phyloP scores from a whole-genome alignment of 2,797 vertebrate genomes.

The Artibeus lituratus region DNA sequence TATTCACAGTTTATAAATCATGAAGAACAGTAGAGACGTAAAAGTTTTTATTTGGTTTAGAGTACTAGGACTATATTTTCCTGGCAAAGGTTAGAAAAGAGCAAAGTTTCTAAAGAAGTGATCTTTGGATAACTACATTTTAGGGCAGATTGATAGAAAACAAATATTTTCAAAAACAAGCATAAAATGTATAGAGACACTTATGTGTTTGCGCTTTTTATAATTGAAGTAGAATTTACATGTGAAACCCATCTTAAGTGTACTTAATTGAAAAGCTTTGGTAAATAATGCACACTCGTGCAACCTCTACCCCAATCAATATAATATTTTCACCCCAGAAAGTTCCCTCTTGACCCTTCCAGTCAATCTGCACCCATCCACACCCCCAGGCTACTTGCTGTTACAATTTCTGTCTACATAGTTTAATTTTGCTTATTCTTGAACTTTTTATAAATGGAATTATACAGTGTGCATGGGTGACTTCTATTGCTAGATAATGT shows the following conservation, averaged over 20 bases:
- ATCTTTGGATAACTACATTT: conserved; percentile 4
- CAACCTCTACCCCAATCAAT: neutral
- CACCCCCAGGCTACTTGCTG: neutral
- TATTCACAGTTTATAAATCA: neutral
- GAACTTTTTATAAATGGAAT: neutral
- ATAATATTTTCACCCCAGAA: neutral
- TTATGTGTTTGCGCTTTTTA: neutral
- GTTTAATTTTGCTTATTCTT: neutral
- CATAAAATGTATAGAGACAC: neutral
- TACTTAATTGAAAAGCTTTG: neutral
- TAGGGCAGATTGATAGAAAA: neutral
- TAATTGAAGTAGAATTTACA: neutral
- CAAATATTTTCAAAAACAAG: neutral
- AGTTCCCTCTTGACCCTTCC: neutral
- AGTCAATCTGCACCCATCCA: neutral
- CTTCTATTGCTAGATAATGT: neutral
- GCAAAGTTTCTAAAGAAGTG: neutral
- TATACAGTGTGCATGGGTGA: neutral
- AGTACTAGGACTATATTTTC: neutral
- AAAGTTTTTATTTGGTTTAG: neutral
- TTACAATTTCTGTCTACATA: neutral
- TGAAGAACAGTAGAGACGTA: neutral
- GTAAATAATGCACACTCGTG: neutral
- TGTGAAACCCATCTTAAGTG: neutral
- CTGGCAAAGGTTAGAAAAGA: conserved; percentile 31